Percentiles rank a stretch among this genome's conserved stretches.
Evolutionary conservation across 64 coral and sea anemone species (phyloP).

Genomic region (Stylophora pistillata): DNA sequence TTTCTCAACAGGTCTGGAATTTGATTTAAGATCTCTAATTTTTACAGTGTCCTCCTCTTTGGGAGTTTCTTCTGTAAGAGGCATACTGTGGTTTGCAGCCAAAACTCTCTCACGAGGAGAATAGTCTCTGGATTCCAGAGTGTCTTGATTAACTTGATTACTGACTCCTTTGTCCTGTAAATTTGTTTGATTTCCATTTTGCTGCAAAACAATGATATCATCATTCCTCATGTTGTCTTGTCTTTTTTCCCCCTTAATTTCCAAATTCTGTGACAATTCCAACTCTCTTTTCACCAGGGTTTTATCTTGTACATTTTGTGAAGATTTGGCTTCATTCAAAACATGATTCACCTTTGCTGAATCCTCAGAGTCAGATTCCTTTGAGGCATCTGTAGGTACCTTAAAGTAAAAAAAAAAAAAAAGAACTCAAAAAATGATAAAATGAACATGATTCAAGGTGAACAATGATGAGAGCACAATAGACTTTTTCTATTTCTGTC

Average conservation of each 20-base stretch:
- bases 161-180: not conserved
- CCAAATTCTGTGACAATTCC: not conserved
- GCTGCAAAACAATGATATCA: not conserved
- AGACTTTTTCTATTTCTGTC: too few species aligned
- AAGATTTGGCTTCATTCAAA: not conserved
- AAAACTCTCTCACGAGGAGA: not conserved
- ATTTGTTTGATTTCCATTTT: not conserved
- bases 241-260: not conserved
- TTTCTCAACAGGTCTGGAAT: not conserved
- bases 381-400: not conserved
- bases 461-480: not conserved
- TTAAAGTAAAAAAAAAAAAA: slow-evolving; percentile 7
- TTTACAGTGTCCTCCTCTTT: not conserved
- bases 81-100: not conserved
- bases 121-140: not conserved
- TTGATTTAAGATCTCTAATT: slow-evolving; percentile 53
- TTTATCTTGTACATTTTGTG: not conserved
- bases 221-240: not conserved
- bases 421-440: not conserved
- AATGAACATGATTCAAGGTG: not conserved
- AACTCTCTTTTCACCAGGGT: not conserved
- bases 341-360: not conserved
- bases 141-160: not conserved
- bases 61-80: not conserved
- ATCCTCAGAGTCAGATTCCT: slow-evolving; percentile 1